A percentile compares a stretch with the other conserved stretches of the same genome.
These are phyloP conservation scores for Ochotona princeps DNA, from an alignment of 2,113 vertebrate species.

Conservation along the genomic window DNA sequence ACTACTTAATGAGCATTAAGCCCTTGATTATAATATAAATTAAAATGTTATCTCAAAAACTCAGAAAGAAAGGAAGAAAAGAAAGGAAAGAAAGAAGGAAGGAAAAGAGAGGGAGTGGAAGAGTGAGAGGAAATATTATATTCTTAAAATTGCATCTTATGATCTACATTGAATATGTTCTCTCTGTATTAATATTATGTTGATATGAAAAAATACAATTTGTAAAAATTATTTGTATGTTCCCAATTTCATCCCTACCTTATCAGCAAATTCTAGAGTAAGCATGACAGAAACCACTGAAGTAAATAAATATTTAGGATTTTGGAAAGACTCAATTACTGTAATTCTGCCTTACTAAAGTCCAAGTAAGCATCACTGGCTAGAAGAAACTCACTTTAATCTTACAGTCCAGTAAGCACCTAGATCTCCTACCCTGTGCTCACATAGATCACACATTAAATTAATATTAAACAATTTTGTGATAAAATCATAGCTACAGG, in stretches of 20 bases:
- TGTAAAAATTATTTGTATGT: neutral
- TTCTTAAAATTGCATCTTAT: too few relatives aligned
- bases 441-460: neutral
- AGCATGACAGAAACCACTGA: neutral
- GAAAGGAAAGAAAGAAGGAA: too few relatives aligned
- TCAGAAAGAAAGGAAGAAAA: too few relatives aligned
- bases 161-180: too few relatives aligned
- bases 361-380: neutral
- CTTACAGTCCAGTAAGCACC: neutral
- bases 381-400: constrained; percentile 11
- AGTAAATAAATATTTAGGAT: neutral
- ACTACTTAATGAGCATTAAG: too few relatives aligned
- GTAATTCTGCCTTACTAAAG: neutral
- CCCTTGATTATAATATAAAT: too few relatives aligned
- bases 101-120: too few relatives aligned
- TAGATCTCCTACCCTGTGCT: neutral
- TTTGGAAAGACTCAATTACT: neutral
- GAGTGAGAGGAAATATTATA: too few relatives aligned
- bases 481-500: neutral
- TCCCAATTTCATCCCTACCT: neutral
- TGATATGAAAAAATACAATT: too few relatives aligned
- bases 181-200: too few relatives aligned
- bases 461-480: neutral
- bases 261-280: constrained; percentile 12
- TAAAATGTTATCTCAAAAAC: too few relatives aligned